Base-by-base conservation (phyloP, 1,140 invertebrate genomes). In the Nautilus pompilius region DNA sequence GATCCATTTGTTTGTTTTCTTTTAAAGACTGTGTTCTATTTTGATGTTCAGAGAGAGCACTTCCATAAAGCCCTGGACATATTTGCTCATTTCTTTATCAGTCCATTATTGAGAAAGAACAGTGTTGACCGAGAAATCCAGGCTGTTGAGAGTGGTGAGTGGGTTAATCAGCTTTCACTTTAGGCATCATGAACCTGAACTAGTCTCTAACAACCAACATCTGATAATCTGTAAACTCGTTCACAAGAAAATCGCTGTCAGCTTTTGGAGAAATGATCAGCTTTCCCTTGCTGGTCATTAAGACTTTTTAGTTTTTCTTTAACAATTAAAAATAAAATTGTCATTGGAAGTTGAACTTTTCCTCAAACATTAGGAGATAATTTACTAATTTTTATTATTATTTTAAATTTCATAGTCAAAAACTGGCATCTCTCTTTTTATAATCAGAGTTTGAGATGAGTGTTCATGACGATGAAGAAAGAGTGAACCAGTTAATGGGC, bases 41-140 rank as follows among this genome's bases (percentile, higher is more conserved):
- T 96, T 81, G 92, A 95, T 75, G 87, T 93, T 59, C 88, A 91
- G 58, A 90, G 91, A 74, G 89, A 90, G 71, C 84, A 90, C 80
- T 85, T 95, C 4, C 78, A 85, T 2, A 85, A 88, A 41, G 88
- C 89, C 1, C 83, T 95, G 70, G 91, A 95, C 77, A 90, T 71
- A 49, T 81, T 80, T 75, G 75, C 80, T 28, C 71, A 79, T 57
- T 81, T 82, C 53, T 82, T 82, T 65, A 78, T 79, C 26, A 62
- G 56, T 28, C 78, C 80, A 32, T 64, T 82, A 28, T 58, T 82
- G 36, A 68, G 67, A 53, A 66, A 77, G 54, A 65, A 76, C 58
- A 68, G 67, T 58, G 76, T 82, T 17, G 76, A 79, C 49, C 63
- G 77, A 48, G 80, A 82, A 53, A 76, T 79, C 8, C 55, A 76